Evolutionary conservation across 2,797 vertebrate genomes (phyloP).

Genomic region (Poecile montanus): DNA sequence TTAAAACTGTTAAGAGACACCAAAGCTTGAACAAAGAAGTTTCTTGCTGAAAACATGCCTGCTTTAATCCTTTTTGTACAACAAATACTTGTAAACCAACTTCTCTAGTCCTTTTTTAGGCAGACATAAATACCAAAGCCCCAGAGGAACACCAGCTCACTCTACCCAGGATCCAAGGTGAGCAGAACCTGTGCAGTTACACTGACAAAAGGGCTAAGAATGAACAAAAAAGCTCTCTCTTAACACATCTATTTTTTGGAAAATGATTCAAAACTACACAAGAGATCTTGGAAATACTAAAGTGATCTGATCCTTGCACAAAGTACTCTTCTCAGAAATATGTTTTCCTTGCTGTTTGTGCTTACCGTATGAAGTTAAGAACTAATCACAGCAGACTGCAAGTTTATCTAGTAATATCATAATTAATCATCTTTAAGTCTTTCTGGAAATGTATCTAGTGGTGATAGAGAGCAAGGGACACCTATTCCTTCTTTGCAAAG

Average conservation of each 20-base stretch:
- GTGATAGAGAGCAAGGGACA: neutral
- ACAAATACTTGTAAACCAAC: neutral
- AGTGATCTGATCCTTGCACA: neutral
- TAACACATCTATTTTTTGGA: neutral
- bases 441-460: neutral
- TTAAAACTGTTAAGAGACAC: neutral
- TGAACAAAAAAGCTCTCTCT: neutral
- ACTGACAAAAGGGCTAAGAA: neutral
- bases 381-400: neutral
- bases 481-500: neutral
- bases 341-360: neutral
- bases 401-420: neutral
- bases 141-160: rapidly evolving
- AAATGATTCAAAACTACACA: neutral
- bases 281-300: neutral
- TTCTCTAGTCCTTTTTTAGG: neutral
- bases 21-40: neutral
- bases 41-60: neutral
- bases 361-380: neutral
- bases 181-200: neutral
- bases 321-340: neutral
- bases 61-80: neutral
- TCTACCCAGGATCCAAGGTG: neutral
- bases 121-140: neutral
- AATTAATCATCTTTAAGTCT: neutral